Percentiles rank a stretch among this genome's conserved stretches.
These are phyloP conservation scores for Asarcornis scutulata DNA, from an alignment of 2,113 vertebrate genomes.

Conservation along the genomic window DNA sequence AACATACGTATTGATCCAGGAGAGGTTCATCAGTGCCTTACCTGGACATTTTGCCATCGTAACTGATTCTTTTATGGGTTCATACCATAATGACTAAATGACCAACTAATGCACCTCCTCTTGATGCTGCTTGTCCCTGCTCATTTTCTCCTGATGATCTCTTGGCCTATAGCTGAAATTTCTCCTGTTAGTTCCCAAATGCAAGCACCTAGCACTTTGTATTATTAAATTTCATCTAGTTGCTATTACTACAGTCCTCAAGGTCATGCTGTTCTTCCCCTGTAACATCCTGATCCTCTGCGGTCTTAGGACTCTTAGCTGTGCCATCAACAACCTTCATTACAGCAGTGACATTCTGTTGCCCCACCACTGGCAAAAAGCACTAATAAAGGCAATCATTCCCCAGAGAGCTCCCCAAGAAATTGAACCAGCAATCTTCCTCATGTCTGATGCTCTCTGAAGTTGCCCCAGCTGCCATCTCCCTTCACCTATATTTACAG, in stretches of 20 bases:
- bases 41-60: background rate
- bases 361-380: conserved; percentile 8
- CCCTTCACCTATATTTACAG: background rate
- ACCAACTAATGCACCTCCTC: background rate
- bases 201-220: background rate
- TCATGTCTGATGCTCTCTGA: background rate
- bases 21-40: background rate
- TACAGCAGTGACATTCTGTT: background rate
- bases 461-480: background rate
- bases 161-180: background rate
- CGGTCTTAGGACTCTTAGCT: conserved; percentile 8
- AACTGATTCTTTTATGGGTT: background rate
- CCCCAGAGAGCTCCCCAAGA: background rate
- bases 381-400: conserved; percentile 35
- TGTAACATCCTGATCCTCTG: background rate
- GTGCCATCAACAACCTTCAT: conserved; percentile 31
- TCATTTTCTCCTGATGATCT: background rate
- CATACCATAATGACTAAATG: background rate
- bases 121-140: background rate
- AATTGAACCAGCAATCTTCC: background rate
- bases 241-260: conserved; percentile 6
- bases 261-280: conserved; percentile 7
- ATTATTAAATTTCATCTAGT: conserved; percentile 25
- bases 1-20: background rate
- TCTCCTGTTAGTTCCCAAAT: background rate